Base-by-base conservation (phyloP, 2,888 invertebrate species). In the Adelognathus sp. region DNA sequence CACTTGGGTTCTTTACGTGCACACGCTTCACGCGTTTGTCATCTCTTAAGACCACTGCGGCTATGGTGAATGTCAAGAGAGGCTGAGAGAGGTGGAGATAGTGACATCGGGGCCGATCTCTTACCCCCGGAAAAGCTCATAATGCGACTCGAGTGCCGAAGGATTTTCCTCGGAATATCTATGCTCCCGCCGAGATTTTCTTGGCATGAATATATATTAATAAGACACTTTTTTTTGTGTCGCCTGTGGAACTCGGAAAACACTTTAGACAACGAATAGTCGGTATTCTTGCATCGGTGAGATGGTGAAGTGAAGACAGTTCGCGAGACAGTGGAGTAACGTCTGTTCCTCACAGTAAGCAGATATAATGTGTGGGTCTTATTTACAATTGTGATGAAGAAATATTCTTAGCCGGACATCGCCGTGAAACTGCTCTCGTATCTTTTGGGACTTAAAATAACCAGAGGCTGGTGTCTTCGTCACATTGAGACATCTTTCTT, bases 11-110 rank as follows among this genome's bases (percentile, higher is more conserved):
- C 18, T 41, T 46, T 33, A 27, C 63, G 27, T 61, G 70, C 75
- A 64, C 78, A 75, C 75, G 78, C 73, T 79, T 41, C 63, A 46
- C 70, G 56, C 78, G 64, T 79, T 79, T 79, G 75, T 79, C 78
- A 79, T 75, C 70, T 64, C 64, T 56, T 64, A 60, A 70, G 36
- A 70, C 75, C 69, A 31, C 18, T 27, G 29, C 39, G 41, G 16
- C 24, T 11, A 7, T 41, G 0, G 29, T 7, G 16, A 41, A n/a
- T 50, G 21, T 21, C 50, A n/a, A 14, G 21, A 5, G 31, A 31
- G 31, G 18, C 18, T 18, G 14, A 16, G 33, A 18, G 16, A n/a
- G 21, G 4, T 5, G 4, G 50, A 27, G 33, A 14, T 11, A 29
- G 66, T 67, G 60, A 74, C 74, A 52, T 50, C 36, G 21, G 67